phyloP scores from a whole-genome alignment of 2,797 vertebrate species.

The Ctenosaura bakeri region DNA sequence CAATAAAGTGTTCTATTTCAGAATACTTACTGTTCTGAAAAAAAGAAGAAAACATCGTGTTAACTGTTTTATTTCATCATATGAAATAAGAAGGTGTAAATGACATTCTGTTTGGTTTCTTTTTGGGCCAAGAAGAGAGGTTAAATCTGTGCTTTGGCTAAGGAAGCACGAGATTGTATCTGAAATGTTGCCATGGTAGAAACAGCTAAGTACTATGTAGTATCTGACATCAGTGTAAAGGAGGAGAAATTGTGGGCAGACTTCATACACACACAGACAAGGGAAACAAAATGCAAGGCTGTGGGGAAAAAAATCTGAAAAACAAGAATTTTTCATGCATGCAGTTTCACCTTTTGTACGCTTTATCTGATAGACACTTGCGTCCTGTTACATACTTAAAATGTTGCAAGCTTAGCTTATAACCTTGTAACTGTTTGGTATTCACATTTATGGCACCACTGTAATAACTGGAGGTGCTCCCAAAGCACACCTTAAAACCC shows the following conservation, averaged over 20 bases:
- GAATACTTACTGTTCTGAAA: slow-evolving; percentile 35
- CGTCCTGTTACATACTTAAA: too few species aligned
- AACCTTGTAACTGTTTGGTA: too few species aligned
- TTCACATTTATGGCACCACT: too few species aligned
- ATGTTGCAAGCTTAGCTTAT: too few species aligned
- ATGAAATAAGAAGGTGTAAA: slow-evolving; percentile 12
- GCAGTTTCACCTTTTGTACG: background rate
- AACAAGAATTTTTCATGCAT: background rate
- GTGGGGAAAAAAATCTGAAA: background rate
- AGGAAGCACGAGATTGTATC: background rate
- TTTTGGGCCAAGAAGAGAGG: background rate
- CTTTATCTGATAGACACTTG: background rate
- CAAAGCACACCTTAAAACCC: too few species aligned
- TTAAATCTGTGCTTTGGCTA: background rate
- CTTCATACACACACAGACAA: background rate
- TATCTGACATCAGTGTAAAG: background rate
- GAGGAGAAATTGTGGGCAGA: background rate
- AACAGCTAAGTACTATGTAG: background rate
- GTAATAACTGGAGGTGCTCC: too few species aligned
- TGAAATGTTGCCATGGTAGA: background rate
- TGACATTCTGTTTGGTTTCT: accelerated
- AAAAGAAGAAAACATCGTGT: slow-evolving; percentile 19
- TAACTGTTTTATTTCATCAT: background rate
- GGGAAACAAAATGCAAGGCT: background rate
- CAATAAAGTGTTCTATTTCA: slow-evolving; percentile 73